Evolutionary conservation across 2,797 vertebrate genomes (phyloP).

Genomic region (Hypotaenidia philippensis): DNA sequence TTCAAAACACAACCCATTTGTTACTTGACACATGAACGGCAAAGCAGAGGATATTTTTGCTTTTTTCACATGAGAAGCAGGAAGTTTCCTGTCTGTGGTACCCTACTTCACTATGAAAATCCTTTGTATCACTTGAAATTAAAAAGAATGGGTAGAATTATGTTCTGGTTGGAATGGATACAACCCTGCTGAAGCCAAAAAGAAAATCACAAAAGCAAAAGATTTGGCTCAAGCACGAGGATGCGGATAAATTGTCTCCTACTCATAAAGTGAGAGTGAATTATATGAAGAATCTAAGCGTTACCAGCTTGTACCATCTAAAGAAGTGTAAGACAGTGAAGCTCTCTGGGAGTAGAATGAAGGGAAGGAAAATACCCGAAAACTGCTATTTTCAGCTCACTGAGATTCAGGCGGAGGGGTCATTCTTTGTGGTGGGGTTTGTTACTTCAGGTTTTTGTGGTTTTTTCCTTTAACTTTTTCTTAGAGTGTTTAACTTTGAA

Average conservation of each 20-base stretch:
- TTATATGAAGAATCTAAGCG: neutral
- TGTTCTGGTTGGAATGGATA: neutral
- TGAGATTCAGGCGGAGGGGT: neutral
- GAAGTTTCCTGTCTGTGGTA: neutral
- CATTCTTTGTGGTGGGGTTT: neutral
- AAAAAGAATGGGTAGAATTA: neutral
- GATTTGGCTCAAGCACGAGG: neutral
- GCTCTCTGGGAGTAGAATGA: neutral
- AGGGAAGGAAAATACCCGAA: neutral
- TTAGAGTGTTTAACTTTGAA: neutral
- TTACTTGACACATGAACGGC: neutral
- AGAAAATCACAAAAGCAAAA: neutral
- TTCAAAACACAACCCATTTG: constrained; percentile 8
- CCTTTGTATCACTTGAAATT: neutral
- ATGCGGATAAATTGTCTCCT: neutral
- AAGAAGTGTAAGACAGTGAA: neutral
- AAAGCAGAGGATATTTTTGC: neutral
- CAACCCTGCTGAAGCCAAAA: neutral
- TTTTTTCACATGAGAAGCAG: neutral
- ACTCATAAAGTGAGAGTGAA: neutral
- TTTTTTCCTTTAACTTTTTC: neutral
- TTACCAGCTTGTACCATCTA: neutral
- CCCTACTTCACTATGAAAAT: neutral
- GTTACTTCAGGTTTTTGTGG: neutral
- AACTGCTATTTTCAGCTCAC: neutral